phyloP scores from a whole-genome alignment of 2,797 vertebrate species.

The Parotocinclus haroldoi region DNA sequence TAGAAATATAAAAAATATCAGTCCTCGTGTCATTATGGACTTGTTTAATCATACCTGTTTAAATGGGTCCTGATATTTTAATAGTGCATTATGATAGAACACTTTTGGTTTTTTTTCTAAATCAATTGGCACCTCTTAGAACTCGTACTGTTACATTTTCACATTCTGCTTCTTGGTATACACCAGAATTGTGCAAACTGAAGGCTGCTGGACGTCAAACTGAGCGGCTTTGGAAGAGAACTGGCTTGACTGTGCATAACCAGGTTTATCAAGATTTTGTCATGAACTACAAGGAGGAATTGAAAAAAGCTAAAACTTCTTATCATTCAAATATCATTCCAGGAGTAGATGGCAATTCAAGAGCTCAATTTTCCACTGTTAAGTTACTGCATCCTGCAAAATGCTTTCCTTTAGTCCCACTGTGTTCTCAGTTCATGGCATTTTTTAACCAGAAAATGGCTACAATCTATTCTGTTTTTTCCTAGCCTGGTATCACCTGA shows the following conservation, averaged over 20 bases:
- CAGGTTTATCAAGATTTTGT: background rate
- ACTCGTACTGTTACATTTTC: background rate
- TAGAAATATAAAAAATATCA: slow-evolving; percentile 1
- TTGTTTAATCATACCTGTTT: background rate
- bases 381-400: too few relatives aligned
- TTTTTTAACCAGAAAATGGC: too few relatives aligned
- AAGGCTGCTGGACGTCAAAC: background rate
- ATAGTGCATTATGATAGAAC: background rate
- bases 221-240: background rate
- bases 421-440: too few relatives aligned
- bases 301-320: background rate
- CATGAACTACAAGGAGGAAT: background rate
- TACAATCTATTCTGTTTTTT: background rate
- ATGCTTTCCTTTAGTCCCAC: too few relatives aligned
- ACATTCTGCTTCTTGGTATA: background rate
- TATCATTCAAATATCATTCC: background rate
- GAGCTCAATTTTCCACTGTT: background rate
- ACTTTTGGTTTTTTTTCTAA: background rate
- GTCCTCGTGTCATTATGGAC: background rate
- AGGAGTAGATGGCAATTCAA: background rate
- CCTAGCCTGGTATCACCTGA: background rate
- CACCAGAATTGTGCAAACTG: background rate
- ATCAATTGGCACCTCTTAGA: background rate
- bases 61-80: background rate
- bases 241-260: background rate